Evolutionary conservation across 2,888 invertebrate species (phyloP), one percentile per base, ranked within the genome.

Genomic region (Suillia variegata): DNA sequence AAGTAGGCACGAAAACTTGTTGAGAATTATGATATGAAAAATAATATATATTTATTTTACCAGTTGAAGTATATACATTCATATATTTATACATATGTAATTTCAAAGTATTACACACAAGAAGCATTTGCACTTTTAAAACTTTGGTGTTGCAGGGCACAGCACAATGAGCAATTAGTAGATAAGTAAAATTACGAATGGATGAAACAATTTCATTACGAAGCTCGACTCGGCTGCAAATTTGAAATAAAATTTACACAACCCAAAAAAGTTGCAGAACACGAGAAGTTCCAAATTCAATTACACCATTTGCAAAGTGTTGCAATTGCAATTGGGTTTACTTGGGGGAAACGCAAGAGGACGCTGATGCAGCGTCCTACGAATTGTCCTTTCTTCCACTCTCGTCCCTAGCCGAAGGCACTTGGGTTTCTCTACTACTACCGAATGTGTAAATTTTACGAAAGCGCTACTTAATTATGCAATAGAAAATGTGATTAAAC

Each of bases 401-500:
- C n/a, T n/a, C n/a, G n/a, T n/a, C n/a, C n/a, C n/a, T n/a, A n/a
- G n/a, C n/a, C n/a, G n/a, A n/a, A n/a, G n/a, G n/a, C n/a, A n/a
- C n/a, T n/a, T n/a, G n/a, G n/a, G n/a, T n/a, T n/a, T n/a, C n/a
- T n/a, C n/a, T n/a, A n/a, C n/a, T n/a, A n/a, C n/a, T n/a, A n/a
- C n/a, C n/a, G 38, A 3, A 26, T 38, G 38, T 38, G 38, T 8
- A 38, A n/a, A 38, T 38, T 38, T 31, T 12, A 12, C 31, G 12
- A 45, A 45, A 45, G n/a, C n/a, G 15, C n/a, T 34, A 49, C 38
- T 58, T 51, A 59, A 59, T 59, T 59, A 59, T 59, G 59, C 59
- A 59, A 56, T 56, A 56, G 56, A 59, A 51, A 52, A 56, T 52
- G 51, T 52, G 59, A 59, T 55, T 56, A 59, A 59, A 56, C 51